Percentiles rank a stretch among this genome's conserved stretches.
These are phyloP conservation scores for Ailurus styani DNA, from an alignment of 2,113 vertebrate species.

Conservation along the genomic window DNA sequence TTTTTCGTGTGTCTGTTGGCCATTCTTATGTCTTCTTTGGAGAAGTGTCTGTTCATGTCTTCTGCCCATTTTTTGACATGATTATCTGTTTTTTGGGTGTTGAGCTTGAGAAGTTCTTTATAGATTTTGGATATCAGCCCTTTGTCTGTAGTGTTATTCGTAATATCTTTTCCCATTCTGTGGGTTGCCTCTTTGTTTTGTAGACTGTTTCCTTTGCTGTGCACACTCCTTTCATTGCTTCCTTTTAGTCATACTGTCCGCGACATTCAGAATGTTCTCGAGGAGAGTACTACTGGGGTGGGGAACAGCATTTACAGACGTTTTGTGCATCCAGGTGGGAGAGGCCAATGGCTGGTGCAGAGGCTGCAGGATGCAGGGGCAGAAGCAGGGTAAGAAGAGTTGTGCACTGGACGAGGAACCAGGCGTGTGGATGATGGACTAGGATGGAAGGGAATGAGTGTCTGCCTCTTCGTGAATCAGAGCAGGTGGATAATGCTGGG, in stretches of 20 bases:
- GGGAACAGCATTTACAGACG: not conserved
- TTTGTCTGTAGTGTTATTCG: no score
- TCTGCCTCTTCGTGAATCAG: rapidly evolving
- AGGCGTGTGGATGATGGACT: not conserved
- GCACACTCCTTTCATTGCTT: not conserved
- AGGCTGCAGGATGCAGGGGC: not conserved
- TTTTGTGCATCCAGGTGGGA: not conserved
- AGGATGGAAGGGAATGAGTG: not conserved
- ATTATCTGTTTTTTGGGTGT: no score
- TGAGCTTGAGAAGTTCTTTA: no score
- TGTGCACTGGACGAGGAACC: rapidly evolving
- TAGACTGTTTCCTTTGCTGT: no score
- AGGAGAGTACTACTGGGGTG: not conserved
- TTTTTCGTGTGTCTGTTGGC: no score
- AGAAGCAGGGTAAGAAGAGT: not conserved
- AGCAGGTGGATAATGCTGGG: not conserved
- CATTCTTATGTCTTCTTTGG: no score
- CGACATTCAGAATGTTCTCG: not conserved
- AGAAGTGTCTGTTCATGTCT: no score
- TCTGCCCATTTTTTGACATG: no score
- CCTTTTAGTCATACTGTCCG: not conserved
- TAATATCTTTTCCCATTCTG: no score
- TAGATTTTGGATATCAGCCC: no score
- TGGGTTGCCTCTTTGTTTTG: no score
- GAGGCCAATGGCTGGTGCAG: no score